These are phyloP conservation scores for Cantharis flavilabris DNA, from an alignment of 2,888 invertebrate species.

Conservation along the genomic window DNA sequence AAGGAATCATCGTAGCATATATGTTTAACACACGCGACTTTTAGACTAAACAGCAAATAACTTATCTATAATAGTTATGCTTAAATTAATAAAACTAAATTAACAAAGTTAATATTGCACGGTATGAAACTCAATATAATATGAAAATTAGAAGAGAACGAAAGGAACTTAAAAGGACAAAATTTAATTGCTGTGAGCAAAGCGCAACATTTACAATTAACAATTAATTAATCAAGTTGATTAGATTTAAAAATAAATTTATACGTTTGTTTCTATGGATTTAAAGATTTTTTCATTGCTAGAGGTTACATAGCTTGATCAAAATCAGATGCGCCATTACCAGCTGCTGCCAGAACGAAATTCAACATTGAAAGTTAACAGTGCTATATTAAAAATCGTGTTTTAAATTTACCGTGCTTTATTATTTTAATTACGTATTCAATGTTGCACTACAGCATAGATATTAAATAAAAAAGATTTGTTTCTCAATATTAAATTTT, in stretches of 20 bases:
- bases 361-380: background rate
- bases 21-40: conserved; percentile 31
- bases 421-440: conserved; percentile 2
- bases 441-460: background rate
- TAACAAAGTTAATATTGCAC: background rate
- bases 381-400: conserved; percentile 3
- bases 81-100: background rate
- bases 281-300: conserved; percentile 11
- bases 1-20: conserved; percentile 37
- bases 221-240: background rate
- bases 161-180: background rate
- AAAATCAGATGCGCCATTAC: conserved; percentile 13
- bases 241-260: conserved; percentile 1
- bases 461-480: background rate
- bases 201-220: background rate
- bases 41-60: conserved; percentile 11
- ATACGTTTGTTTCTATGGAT: background rate
- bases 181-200: background rate
- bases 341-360: background rate
- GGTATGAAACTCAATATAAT: background rate
- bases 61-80: background rate
- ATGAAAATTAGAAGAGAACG: background rate
- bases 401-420: background rate
- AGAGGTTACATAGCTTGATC: conserved; percentile 13
- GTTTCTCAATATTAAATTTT: background rate